These are phyloP conservation scores for Athene noctua DNA, from an alignment of 2,113 vertebrate genomes.

Conservation along the genomic window DNA sequence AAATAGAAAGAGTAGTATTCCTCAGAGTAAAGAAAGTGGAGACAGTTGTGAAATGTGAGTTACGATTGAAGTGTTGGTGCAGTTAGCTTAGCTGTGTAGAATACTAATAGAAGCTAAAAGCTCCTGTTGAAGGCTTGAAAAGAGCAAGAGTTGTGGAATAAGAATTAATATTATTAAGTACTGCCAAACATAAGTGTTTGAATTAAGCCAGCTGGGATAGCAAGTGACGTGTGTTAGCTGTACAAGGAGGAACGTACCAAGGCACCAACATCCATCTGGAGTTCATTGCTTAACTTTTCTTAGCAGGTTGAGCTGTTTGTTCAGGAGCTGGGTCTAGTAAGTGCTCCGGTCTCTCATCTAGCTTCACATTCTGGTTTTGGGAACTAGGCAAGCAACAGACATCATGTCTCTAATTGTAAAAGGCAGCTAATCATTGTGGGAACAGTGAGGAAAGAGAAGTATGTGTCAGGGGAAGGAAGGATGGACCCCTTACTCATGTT, in stretches of 20 bases:
- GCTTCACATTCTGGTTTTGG: neutral
- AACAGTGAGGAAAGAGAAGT: neutral
- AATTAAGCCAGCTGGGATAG: neutral
- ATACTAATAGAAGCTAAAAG: neutral
- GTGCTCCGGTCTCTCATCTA: neutral
- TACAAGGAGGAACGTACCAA: neutral
- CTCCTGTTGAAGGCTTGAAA: neutral
- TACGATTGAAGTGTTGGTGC: neutral
- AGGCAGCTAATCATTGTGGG: neutral
- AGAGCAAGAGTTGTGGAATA: neutral
- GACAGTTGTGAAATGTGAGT: neutral
- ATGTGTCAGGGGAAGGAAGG: neutral
- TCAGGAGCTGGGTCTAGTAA: neutral
- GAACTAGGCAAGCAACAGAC: neutral
- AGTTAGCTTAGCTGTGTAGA: neutral
- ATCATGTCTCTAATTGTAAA: neutral
- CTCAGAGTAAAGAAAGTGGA: neutral
- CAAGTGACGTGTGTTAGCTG: rapidly evolving
- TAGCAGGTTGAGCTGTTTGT: neutral
- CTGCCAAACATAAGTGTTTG: neutral
- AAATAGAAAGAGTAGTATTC: neutral
- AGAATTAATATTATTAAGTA: neutral
- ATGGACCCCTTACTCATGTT: neutral
- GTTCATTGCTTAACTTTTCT: neutral
- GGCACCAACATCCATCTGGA: neutral